Evolutionary conservation across 2,888 invertebrate species (phyloP).

Genomic region (Phytoseiulus persimilis): DNA sequence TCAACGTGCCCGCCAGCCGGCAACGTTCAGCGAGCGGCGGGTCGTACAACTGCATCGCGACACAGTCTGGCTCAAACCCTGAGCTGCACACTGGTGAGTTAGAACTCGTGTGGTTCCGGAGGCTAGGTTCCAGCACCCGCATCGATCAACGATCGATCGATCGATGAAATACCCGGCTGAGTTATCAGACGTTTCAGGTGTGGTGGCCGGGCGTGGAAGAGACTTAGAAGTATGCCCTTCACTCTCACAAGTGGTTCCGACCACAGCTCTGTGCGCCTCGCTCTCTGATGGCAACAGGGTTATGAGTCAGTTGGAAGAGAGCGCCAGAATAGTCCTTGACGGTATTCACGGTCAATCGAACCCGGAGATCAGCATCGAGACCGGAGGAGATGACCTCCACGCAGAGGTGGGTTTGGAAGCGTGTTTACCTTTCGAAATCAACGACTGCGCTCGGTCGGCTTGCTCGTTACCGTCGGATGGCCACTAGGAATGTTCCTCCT

Average conservation of each 20-base stretch:
- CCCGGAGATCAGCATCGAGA: neutral
- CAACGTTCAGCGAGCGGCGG: slow-evolving; percentile 25
- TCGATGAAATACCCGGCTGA: neutral
- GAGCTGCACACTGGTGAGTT: slow-evolving; percentile 26
- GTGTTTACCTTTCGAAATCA: neutral
- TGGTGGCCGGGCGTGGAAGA: slow-evolving; percentile 1
- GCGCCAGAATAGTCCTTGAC: neutral
- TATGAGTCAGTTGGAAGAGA: slow-evolving; percentile 35
- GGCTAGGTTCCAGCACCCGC: neutral
- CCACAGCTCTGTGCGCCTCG: slow-evolving; percentile 34
- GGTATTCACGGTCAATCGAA: neutral
- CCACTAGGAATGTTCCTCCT: no score
- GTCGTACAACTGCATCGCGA: slow-evolving; percentile 27
- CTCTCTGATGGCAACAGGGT: slow-evolving; percentile 35
- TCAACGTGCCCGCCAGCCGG: slow-evolving; percentile 18
- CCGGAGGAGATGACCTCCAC: neutral
- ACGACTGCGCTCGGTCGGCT: no score
- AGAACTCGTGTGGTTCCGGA: neutral
- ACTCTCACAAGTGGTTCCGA: slow-evolving; percentile 23
- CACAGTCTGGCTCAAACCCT: slow-evolving; percentile 37
- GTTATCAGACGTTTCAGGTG: neutral
- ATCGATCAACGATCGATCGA: neutral
- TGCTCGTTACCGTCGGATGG: no score
- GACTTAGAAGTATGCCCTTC: slow-evolving; percentile 9
- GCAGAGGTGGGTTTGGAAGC: neutral